phyloP scores from a whole-genome alignment of 1,140 invertebrate species.

The Drosophila mojavensis region DNA sequence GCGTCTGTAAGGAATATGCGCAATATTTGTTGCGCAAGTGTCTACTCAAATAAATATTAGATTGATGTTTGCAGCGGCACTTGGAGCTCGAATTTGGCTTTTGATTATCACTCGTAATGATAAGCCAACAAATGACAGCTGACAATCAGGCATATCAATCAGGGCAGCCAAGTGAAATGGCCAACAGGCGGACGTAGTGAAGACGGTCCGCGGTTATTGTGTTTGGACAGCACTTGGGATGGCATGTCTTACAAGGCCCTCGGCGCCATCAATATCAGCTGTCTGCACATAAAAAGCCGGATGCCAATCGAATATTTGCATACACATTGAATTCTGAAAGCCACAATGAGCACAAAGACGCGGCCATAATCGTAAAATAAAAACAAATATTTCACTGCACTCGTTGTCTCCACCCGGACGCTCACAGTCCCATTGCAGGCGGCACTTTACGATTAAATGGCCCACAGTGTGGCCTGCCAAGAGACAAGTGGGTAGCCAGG shows the following conservation, averaged over 20 bases:
- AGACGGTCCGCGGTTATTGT: slow-evolving; percentile 27
- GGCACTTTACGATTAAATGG: slow-evolving; percentile 27
- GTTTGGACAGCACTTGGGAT: slow-evolving; percentile 50
- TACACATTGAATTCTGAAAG: slow-evolving; percentile 70
- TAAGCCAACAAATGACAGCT: slow-evolving; percentile 63
- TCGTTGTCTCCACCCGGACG: slow-evolving; percentile 1
- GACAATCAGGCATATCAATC: slow-evolving; percentile 60
- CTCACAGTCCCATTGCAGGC: slow-evolving; percentile 16
- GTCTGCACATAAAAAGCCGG: slow-evolving; percentile 46
- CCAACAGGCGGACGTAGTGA: not conserved
- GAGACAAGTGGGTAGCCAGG: not conserved
- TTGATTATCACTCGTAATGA: slow-evolving; percentile 51
- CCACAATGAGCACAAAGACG: slow-evolving; percentile 47
- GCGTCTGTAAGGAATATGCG: not conserved
- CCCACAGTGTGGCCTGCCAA: not conserved
- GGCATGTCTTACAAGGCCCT: slow-evolving; percentile 22
- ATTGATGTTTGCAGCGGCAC: slow-evolving; percentile 14
- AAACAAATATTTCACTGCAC: slow-evolving; percentile 56
- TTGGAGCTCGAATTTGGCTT: slow-evolving; percentile 16
- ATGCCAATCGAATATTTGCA: slow-evolving; percentile 64
- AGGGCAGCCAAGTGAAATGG: slow-evolving; percentile 48
- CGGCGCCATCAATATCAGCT: slow-evolving; percentile 55
- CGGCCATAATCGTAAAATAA: slow-evolving; percentile 67
- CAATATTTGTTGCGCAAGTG: slow-evolving; percentile 6
- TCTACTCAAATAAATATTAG: slow-evolving; percentile 4